Base-by-base conservation (phyloP, 1,140 invertebrate species). In the Agraylea sexmaculata region DNA sequence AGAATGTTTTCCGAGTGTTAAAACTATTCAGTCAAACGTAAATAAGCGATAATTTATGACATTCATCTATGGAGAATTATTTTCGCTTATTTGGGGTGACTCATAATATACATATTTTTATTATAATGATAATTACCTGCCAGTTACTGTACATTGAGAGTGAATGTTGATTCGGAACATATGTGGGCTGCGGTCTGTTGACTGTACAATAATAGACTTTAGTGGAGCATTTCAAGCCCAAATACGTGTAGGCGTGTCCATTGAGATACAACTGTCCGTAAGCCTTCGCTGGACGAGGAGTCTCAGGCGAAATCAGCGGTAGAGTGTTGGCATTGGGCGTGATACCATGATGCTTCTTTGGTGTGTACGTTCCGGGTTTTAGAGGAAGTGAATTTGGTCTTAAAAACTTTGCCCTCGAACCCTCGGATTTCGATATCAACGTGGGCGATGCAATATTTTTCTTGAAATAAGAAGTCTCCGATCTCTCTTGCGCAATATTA, bases 91-190 rank as follows among this genome's bases (percentile, higher is more conserved):
- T n/a, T 25, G n/a, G n/a, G 7, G 7, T 25, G 23, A 25, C 23
- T n/a, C 23, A 25, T 25, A 7, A 25, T 25, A 7, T 25, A 25
- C n/a, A 25, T 7, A 32, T 32, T 15, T 21, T 19, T 36, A 7
- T 23, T 6, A 22, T 28, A 13, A 31, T 7, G n/a, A 38, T 27
- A 56, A 47, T 58, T 58, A 68, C 65, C 64, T 87, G 81, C 93
- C 93, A 98, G 57, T 96, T 93, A 7, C 89, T 94, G 55, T 98
- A 98, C 92, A 98, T 98, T 11, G 91, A 95, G 25, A 96, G 64
- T 51, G 83, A 87, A 46, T 87, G 80, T 58, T 91, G 84, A 55
- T 89, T 83, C 1, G 76, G 78, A 25, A 95, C 88, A 58, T 94
- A 96, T 66, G 91, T 94, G 0, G 93, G 92, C 58, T 96, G 92